phyloP scores from a whole-genome alignment of 2,888 invertebrate genomes.

The Caenorhabditis sp. region DNA sequence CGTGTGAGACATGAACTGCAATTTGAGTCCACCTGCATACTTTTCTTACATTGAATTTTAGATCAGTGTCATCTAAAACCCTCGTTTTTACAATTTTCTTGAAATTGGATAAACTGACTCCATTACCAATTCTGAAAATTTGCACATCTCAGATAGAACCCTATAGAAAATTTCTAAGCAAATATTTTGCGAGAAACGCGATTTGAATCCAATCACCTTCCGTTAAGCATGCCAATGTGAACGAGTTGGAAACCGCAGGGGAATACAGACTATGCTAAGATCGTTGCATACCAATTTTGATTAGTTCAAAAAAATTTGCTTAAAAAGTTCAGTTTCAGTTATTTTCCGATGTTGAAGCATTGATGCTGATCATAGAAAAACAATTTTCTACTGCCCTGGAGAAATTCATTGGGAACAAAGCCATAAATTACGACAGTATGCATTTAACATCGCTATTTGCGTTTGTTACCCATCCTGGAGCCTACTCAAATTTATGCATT shows the following conservation, averaged over 20 bases:
- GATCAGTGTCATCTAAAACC: slow-evolving; percentile 47
- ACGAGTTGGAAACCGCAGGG: slow-evolving; percentile 37
- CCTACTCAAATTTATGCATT: slow-evolving; percentile 60
- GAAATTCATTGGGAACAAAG: slow-evolving; percentile 50
- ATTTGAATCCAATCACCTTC: slow-evolving; percentile 64
- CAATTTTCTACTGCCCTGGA: too few relatives aligned
- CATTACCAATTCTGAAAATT: slow-evolving; percentile 59
- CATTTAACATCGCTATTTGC: slow-evolving; percentile 45
- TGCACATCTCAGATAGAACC: slow-evolving; percentile 53
- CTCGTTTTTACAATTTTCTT: neutral
- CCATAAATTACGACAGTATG: slow-evolving; percentile 62
- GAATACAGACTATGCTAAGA: slow-evolving; percentile 33
- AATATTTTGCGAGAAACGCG: slow-evolving; percentile 44
- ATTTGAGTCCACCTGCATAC: neutral
- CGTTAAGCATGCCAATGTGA: slow-evolving; percentile 57
- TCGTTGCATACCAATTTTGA: slow-evolving; percentile 1
- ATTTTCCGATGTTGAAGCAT: too few relatives aligned
- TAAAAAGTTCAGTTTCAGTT: neutral
- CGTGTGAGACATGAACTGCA: too few relatives aligned
- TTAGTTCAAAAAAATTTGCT: neutral
- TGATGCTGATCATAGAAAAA: too few relatives aligned
- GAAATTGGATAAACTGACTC: slow-evolving; percentile 18
- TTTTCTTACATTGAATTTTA: neutral
- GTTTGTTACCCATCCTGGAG: slow-evolving; percentile 25
- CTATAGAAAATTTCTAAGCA: slow-evolving; percentile 54